Base-by-base conservation (phyloP, 1,140 invertebrate species). In the Delia radicum region DNA sequence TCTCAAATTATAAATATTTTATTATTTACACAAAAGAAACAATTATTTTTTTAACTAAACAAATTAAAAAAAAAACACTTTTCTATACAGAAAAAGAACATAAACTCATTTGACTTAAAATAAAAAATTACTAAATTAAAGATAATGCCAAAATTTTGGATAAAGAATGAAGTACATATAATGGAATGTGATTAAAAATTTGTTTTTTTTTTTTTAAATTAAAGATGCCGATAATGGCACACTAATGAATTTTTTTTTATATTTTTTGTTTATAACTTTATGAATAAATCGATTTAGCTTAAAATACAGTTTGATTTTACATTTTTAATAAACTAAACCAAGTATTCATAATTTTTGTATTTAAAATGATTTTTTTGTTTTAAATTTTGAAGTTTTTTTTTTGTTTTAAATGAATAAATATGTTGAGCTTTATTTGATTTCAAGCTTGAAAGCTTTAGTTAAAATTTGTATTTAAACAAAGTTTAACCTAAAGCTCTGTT, bases 191-290 rank as follows among this genome's bases (percentile, higher is more conserved):
- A n/a, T n/a, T n/a, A n/a, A n/a, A n/a, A n/a, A n/a, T n/a, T 61
- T 65, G 21, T 71, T 62, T 24, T 29, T 42, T 62, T 24, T 61
- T 46, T 69, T 37, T 37, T 18, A 8, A 21, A 21, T 12, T 21
- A 76, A 73, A 76, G 76, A 79, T 80, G 79, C 79, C 79, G 28
- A 74, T 46, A 75, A 80, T 82, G 81, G 81, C 81, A 81, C 81
- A 67, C 78, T 76, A 77, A 82, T 78, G 78, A 80, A 78, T 77
- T 80, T 78, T 78, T 12, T 77, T 74, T 46, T 71, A 71, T 65
- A 48, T 48, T 24, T 62, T 62, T 62, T 10, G 55, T 27, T 24
- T 62, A 15, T 65, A 13, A 65, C 12, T 55, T 31, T 62, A 74
- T 74, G 73, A 63, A 74, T 74, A 62, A 63, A 74, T 74, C 73